Base-by-base conservation (phyloP, 2,888 invertebrate genomes). In the Sarcophaga rosellei region DNA sequence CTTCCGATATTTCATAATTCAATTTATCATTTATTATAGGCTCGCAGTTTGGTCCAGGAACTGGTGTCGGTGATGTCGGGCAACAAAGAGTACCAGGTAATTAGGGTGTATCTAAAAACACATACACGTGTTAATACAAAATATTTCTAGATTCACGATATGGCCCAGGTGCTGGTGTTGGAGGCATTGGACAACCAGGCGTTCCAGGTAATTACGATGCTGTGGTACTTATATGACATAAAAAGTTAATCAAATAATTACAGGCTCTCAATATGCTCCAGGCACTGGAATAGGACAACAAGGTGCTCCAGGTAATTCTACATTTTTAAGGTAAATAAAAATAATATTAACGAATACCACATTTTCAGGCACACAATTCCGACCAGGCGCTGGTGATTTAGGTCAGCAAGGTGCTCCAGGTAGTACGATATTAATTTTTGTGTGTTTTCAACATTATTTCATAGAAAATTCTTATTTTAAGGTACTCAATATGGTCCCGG, bases 231-330 rank as follows among this genome's bases (percentile, higher is more conserved):
- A 15, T 17, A 45, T 21, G 35, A 35, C 6, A 47, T 47, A 69
- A 53, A 11, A n/a, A 47, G 17, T 62, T 61, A 45, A 15, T 57
- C 21, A 5, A 20, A 45, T 8, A 45, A 15, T 12, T 45, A 65
- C 20, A 75, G 81, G 72, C 20, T 45, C 69, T 4, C 23, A 65
- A 65, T 80, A 59, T 70, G 62, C 61, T 44, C 68, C 66, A 21
- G 62, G 66, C 20, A 57, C 65, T 62, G 79, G 63, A 17, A 47
- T 44, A 45, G 85, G 80, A 11, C 88, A 87, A 20, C 81, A 81
- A 20, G 89, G 85, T n/a, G 21, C 53, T 20, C 86, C 79, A 21
- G 81, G 87, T 73, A 65, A 66, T 10, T 53, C 23, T 23, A 57
- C 15, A 15, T 68, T 3, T 15, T 53, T 17, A 15, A 53, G 3